Evolutionary conservation across 2,888 invertebrate species (phyloP).

Genomic region (Lithophane leautieri): DNA sequence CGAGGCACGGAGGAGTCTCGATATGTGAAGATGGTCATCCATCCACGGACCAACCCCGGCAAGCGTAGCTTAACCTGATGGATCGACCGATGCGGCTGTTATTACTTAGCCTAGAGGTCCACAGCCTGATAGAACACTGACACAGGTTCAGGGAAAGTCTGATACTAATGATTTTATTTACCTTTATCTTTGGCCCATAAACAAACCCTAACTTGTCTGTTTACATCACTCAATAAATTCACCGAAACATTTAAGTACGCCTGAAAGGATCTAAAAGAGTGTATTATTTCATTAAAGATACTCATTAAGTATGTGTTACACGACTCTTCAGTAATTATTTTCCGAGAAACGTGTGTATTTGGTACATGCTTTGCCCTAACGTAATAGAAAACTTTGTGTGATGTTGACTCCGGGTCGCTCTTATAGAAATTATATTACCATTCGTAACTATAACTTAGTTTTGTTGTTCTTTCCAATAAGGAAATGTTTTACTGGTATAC

Average conservation of each 20-base stretch:
- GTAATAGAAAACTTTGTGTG: conserved; percentile 33
- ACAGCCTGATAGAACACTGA: no score
- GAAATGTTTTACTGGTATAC: neutral
- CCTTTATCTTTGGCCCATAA: neutral
- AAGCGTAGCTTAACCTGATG: no score
- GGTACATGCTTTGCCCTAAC: conserved; percentile 14
- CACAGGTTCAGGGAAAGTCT: no score
- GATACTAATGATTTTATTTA: neutral
- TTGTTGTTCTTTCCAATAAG: conserved; percentile 11
- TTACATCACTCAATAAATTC: no score
- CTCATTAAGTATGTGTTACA: conserved; percentile 11
- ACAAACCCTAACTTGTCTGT: neutral
- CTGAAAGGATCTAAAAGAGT: neutral
- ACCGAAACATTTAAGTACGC: neutral
- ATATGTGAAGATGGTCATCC: no score
- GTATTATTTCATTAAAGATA: neutral
- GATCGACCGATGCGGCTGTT: no score
- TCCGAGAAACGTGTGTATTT: conserved; percentile 13
- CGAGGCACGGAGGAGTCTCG: no score
- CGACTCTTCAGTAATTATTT: conserved; percentile 28
- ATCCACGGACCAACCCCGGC: no score
- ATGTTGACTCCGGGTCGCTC: conserved; percentile 6
- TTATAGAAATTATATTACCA: conserved; percentile 30
- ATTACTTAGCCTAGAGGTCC: no score
- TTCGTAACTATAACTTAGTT: conserved; percentile 8